Base-by-base conservation (phyloP, 2,888 invertebrate species). In the Adineta ricciae region DNA sequence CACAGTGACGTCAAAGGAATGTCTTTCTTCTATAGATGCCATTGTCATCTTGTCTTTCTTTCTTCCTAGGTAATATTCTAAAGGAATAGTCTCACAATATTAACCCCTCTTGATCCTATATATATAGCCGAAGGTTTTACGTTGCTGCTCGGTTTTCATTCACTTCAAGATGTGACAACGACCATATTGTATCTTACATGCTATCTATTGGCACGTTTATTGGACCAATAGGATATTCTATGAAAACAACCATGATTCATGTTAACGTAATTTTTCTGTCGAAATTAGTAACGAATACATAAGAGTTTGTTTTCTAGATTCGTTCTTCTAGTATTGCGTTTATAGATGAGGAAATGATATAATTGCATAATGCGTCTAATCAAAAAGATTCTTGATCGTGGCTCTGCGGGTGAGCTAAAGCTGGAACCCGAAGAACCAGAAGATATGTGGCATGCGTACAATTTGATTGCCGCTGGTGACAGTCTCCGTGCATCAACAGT, bases 391-490 rank as follows among this genome's bases (percentile, higher is more conserved):
- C 41, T 86, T 27, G 86, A 86, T 52, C 54, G 64, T 9, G 78
- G 73, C 46, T 78, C 56, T 32, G 9, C n/a, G 36, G 86, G 86
- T 56, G 54, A 56, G 27, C n/a, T 82, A 14, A 38, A 56, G 14
- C n/a, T 86, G n/a, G 49, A 84, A 46, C 95, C 98, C 2, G 98
- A 99, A 89, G 97, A 99, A 90, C 93, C 95, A 0, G 99, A 99
- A 90, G 99, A 99, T 90, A 97, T 99, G 95, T 99, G 99, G 99
- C 98, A 99, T 91, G 95, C 96, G 2, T 99, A 95, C 91, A 99
- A 99, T 92, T 92, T 99, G 86, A 95, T 99, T 87, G 92, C 94
- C 7, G 94, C 94, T 88, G 96, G 96, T 21, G 98, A 98, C 91
- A 93, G 93, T 84, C 94, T 98, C 32, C 94, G 94, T 72, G 94